Evolutionary conservation across 2,888 invertebrate genomes (phyloP).

Genomic region (Drosophila aldrichi): DNA sequence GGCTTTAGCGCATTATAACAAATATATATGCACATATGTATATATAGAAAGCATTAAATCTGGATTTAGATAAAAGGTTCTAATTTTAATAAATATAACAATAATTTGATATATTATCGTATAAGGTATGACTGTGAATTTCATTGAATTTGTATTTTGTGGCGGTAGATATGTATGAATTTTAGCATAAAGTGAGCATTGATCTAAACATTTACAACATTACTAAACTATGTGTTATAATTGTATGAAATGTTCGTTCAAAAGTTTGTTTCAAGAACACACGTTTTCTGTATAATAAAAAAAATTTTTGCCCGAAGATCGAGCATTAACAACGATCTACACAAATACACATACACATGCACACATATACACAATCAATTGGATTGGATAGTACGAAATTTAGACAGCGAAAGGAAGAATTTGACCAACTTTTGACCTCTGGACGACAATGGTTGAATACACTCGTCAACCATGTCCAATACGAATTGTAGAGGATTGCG

Average conservation of each 20-base stretch:
- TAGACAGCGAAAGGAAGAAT: conserved; percentile 11
- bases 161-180: not conserved
- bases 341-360: not conserved
- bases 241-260: conserved; percentile 21
- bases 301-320: conserved; percentile 23
- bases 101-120: not conserved
- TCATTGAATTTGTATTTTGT: not conserved
- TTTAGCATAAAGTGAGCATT: conserved; percentile 1
- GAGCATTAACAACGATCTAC: conserved; percentile 14
- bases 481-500: conserved; percentile 69
- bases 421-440: conserved; percentile 7
- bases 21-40: not conserved
- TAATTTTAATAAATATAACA: not conserved
- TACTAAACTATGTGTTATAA: not conserved
- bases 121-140: not conserved
- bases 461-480: conserved; percentile 71
- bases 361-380: not conserved
- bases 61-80: not conserved
- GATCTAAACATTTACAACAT: not conserved
- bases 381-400: conserved; percentile 38
- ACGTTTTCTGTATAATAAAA: conserved; percentile 31
- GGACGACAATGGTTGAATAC: conserved; percentile 63
- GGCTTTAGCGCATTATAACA: conserved; percentile 10
- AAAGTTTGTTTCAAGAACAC: conserved; percentile 41
- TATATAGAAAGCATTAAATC: conserved; percentile 1